These are phyloP conservation scores for Oeneis ivallda DNA, from an alignment of 2,888 invertebrate genomes.

Conservation along the genomic window DNA sequence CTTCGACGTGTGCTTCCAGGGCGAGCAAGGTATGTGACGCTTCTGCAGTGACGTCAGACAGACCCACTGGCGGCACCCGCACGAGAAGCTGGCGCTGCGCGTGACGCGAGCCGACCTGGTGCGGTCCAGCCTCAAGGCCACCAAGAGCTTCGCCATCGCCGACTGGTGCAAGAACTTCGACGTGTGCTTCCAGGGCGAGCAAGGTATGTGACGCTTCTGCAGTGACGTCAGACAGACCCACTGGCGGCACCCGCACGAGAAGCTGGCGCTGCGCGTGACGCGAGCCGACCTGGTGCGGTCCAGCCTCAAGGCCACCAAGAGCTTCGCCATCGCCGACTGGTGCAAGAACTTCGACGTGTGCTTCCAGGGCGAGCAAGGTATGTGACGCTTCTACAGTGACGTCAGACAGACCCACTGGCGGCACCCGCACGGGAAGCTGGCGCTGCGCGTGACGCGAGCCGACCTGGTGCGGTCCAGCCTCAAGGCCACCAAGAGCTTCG, in stretches of 20 bases:
- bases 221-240: conserved; percentile 89
- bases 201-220: conserved; percentile 82
- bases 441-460: conserved; percentile 90
- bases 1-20: conserved; percentile 95
- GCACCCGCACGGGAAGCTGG: conserved; percentile 92
- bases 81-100: conserved; percentile 91
- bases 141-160: conserved; percentile 90
- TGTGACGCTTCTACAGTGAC: not conserved
- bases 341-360: conserved; percentile 96
- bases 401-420: conserved; percentile 92
- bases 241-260: conserved; percentile 93
- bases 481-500: conserved; percentile 92
- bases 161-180: conserved; percentile 98
- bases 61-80: conserved; percentile 92
- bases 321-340: conserved; percentile 95
- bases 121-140: conserved; percentile 92
- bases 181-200: conserved; percentile 95
- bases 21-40: conserved; percentile 90
- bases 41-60: conserved; percentile 84
- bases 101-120: conserved; percentile 90
- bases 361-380: conserved; percentile 96
- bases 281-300: conserved; percentile 91
- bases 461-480: conserved; percentile 91
- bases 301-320: conserved; percentile 91
- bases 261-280: conserved; percentile 89